These are phyloP conservation scores for Octopus bimaculoides DNA, from an alignment of 1,140 invertebrate species.

Conservation along the genomic window DNA sequence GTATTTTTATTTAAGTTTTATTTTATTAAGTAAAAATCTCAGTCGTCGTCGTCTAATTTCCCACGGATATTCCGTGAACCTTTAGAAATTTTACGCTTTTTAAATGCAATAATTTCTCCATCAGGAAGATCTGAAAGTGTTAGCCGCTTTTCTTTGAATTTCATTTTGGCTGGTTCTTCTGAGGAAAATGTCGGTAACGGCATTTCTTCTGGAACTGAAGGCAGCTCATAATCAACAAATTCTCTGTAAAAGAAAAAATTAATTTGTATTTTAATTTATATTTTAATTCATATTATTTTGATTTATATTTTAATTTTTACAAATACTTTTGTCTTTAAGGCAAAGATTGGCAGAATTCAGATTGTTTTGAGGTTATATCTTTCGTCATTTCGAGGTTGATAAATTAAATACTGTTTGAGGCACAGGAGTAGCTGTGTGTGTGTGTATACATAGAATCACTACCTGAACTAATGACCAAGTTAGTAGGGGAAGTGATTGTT, in stretches of 20 bases:
- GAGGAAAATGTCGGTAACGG: conserved; percentile 14
- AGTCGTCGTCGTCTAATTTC: conserved; percentile 31
- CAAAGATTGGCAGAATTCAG: too few species aligned
- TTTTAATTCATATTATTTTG: not conserved
- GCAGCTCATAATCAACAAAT: conserved; percentile 23
- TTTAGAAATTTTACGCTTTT: conserved; percentile 46
- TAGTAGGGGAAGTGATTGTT: too few species aligned
- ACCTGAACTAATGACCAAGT: too few species aligned
- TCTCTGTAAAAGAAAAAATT: conserved; percentile 12
- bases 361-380: too few species aligned
- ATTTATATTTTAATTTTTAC: not conserved
- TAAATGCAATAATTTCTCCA: conserved; percentile 40
- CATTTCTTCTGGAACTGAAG: conserved; percentile 12
- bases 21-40: not conserved
- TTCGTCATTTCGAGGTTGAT: too few species aligned
- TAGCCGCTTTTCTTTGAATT: conserved; percentile 50
- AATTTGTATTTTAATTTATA: conserved; percentile 17
- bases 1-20: too few species aligned
- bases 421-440: too few species aligned
- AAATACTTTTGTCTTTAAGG: too few species aligned
- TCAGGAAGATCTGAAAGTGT: conserved; percentile 26
- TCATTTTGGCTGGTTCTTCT: conserved; percentile 28
- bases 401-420: too few species aligned
- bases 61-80: conserved; percentile 38
- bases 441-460: too few species aligned